Percentiles rank a stretch among this genome's conserved stretches.
Conservation (phyloP, 2,797 vertebrate genomes). For the Aplochiton taeniatus region DNA sequence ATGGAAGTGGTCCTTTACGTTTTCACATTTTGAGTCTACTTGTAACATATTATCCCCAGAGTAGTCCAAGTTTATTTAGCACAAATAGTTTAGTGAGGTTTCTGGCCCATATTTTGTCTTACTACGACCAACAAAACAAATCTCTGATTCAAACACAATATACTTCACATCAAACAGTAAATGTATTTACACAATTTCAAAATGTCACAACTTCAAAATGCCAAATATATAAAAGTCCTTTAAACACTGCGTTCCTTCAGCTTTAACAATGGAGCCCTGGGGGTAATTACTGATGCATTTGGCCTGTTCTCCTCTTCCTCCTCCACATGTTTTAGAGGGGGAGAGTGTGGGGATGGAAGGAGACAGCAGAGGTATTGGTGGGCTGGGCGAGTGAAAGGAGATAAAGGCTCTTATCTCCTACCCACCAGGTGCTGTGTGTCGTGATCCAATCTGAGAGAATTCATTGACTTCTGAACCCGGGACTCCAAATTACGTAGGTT, state of each 20-base stretch:
- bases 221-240: neutral
- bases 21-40: no score
- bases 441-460: conserved; percentile 75
- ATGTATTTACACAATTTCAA: no score
- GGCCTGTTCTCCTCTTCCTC: conserved; percentile 7
- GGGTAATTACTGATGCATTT: conserved; percentile 6
- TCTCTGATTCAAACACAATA: no score
- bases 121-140: no score
- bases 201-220: no score
- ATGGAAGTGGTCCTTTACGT: no score
- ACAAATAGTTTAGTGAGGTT: no score
- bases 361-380: conserved; percentile 40
- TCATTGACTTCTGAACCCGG: conserved; percentile 71
- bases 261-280: neutral
- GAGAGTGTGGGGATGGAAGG: conserved; percentile 23
- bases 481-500: conserved; percentile 47
- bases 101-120: no score
- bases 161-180: no score
- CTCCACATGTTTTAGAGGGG: conserved; percentile 34
- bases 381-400: conserved; percentile 50
- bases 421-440: conserved; percentile 65
- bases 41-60: no score
- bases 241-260: neutral
- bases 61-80: no score
- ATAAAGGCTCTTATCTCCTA: conserved; percentile 77